These are phyloP conservation scores for Helleia helle DNA, from an alignment of 2,888 invertebrate species.

Conservation along the genomic window DNA sequence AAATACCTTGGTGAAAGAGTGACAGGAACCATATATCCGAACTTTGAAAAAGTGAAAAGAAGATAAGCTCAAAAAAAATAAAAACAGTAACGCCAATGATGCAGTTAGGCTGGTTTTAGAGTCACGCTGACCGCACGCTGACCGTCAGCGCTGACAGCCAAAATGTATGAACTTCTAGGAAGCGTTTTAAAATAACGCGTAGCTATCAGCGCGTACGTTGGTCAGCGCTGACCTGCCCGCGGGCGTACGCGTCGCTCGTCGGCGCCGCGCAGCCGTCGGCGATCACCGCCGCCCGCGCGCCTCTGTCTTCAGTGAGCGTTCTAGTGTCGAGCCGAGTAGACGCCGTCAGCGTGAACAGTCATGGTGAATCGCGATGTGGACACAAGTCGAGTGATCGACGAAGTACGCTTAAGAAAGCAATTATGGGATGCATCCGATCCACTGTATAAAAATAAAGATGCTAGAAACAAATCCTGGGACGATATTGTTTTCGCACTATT, in stretches of 20 bases:
- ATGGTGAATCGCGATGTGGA: constrained; percentile 2
- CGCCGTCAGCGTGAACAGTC: constrained; percentile 14
- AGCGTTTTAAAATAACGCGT: no score
- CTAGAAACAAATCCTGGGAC: constrained; percentile 7
- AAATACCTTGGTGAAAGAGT: constrained; percentile 1
- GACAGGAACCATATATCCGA: not conserved
- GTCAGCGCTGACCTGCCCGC: no score
- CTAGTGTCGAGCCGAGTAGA: constrained; percentile 15
- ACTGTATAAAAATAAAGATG: constrained; percentile 10
- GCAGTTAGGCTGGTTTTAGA: no score
- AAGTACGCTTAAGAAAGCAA: constrained; percentile 5
- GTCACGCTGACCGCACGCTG: no score
- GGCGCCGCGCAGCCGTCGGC: no score
- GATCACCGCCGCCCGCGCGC: no score
- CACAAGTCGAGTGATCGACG: no score
- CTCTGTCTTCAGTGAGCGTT: constrained; percentile 17
- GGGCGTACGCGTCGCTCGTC: no score
- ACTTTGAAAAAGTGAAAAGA: not conserved
- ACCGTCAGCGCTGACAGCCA: no score
- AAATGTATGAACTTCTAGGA: no score
- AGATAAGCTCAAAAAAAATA: not conserved
- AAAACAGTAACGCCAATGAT: no score
- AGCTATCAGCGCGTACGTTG: no score
- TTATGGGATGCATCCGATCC: constrained; percentile 9
- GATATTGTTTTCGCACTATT: not conserved